Percentiles rank a stretch among this genome's conserved stretches.
phyloP scores from a whole-genome alignment of 1,140 invertebrate genomes.

The Hypothenemus hampei region DNA sequence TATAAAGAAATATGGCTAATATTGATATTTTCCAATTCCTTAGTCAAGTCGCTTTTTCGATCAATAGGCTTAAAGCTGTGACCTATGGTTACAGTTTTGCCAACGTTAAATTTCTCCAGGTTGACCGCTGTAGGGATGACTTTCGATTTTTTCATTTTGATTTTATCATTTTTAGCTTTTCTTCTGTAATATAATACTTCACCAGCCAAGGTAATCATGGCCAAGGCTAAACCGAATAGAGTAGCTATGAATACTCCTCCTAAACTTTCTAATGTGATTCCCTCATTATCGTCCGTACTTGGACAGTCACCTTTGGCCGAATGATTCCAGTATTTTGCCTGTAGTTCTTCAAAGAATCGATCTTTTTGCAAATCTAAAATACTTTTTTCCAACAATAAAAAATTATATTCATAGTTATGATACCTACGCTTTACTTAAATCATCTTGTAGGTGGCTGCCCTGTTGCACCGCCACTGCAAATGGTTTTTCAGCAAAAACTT shows the following conservation, averaged over 20 bases:
- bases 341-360: constrained; percentile 72
- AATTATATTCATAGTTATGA: constrained; percentile 19
- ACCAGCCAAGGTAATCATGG: constrained; percentile 73
- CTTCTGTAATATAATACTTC: constrained; percentile 75
- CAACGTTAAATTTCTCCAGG: constrained; percentile 12
- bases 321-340: constrained; percentile 78
- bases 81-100: constrained; percentile 42
- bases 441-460: constrained; percentile 73
- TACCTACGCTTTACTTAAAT: constrained; percentile 64
- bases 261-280: constrained; percentile 81
- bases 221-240: constrained; percentile 72
- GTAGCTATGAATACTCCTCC: constrained; percentile 88
- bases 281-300: constrained; percentile 74
- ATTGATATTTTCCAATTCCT: constrained; percentile 40
- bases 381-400: constrained; percentile 45
- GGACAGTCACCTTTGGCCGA: constrained; percentile 62
- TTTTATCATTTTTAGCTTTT: constrained; percentile 50
- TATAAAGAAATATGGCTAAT: constrained; percentile 53
- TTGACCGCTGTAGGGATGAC: constrained; percentile 30
- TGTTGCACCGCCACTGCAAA: constrained; percentile 84
- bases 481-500: constrained; percentile 83
- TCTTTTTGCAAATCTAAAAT: constrained; percentile 81
- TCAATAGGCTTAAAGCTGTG: constrained; percentile 47
- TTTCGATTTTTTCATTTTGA: constrained; percentile 33
- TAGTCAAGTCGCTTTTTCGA: constrained; percentile 23